phyloP scores from a whole-genome alignment of 2,113 vertebrate genomes.

The Centropus unirufus region DNA sequence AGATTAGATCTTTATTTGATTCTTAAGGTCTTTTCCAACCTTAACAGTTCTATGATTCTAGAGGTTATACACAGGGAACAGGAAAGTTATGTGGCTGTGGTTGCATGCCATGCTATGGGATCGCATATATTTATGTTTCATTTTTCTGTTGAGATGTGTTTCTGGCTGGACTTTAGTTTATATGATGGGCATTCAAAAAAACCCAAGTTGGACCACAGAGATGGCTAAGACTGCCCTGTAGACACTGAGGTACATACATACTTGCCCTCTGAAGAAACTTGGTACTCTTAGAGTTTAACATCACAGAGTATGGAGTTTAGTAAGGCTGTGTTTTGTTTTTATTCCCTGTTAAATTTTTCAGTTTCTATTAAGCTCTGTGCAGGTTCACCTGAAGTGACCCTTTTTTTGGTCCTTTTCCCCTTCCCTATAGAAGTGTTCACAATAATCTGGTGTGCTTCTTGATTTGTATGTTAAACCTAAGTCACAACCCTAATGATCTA shows the following conservation, averaged over 20 bases:
- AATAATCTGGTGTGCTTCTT: not conserved
- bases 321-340: not conserved
- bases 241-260: not conserved
- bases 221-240: not conserved
- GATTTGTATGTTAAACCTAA: not conserved
- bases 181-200: not conserved
- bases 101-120: not conserved
- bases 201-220: not conserved
- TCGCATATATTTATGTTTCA: not conserved
- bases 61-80: not conserved
- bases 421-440: not conserved
- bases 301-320: not conserved
- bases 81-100: not conserved
- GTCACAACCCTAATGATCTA: not conserved
- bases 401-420: rapidly evolving
- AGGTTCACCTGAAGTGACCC: not conserved
- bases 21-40: too few relatives aligned
- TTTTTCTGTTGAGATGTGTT: not conserved
- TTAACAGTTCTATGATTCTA: too few relatives aligned
- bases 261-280: not conserved
- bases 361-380: not conserved
- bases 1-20: not conserved
- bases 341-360: not conserved
- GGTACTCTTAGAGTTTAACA: not conserved
- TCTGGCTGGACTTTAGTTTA: not conserved